Base-by-base conservation (phyloP, 2,888 invertebrate species). In the Hirtodrosophila alboralis region DNA sequence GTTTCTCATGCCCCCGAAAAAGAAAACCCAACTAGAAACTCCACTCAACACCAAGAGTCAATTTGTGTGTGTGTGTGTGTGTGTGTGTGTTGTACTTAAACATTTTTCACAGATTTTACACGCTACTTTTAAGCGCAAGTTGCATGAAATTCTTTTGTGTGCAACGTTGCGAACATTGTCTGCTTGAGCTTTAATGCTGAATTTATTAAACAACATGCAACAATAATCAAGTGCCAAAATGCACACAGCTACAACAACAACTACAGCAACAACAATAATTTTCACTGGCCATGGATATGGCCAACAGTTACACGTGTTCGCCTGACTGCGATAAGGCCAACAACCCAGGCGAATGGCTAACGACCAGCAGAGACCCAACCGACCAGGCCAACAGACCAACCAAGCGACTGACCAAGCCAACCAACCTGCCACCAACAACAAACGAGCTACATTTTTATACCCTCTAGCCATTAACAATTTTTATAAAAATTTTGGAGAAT, bases 1-100 rank as follows among this genome's bases (percentile, higher is more conserved):
- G 80, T 80, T 85, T 81, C 83, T 74, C 65, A 84, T 81, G 71
- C 54, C 62, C 36, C 58, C n/a, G n/a, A n/a, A n/a, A 76, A 56
- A 18, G 27, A 51, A 38, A 3, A 27, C 28, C 1, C 30, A 21
- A 6, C 31, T 26, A 16, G 41, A 37, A 34, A 10, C 27, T 30
- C 28, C 1, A 33, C 4, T 23, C 23, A 18, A 7, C 36, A 34
- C 26, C n/a, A 18, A 37, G 31, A n/a, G n/a, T n/a, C 52, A 48
- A 33, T 56, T 61, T 64, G 38, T 45, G 44, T 47, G 34, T n/a
- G n/a, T n/a, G n/a, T n/a, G n/a, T n/a, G n/a, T n/a, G n/a, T n/a
- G n/a, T n/a, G n/a, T n/a, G n/a, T n/a, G n/a, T n/a, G n/a, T n/a
- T n/a, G n/a, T n/a, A n/a, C n/a, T n/a, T n/a, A n/a, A 52, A 48